Evolutionary conservation across 1,140 invertebrate genomes (phyloP), one percentile per base, ranked within the genome.

Genomic region (Monomorium pharaonis): DNA sequence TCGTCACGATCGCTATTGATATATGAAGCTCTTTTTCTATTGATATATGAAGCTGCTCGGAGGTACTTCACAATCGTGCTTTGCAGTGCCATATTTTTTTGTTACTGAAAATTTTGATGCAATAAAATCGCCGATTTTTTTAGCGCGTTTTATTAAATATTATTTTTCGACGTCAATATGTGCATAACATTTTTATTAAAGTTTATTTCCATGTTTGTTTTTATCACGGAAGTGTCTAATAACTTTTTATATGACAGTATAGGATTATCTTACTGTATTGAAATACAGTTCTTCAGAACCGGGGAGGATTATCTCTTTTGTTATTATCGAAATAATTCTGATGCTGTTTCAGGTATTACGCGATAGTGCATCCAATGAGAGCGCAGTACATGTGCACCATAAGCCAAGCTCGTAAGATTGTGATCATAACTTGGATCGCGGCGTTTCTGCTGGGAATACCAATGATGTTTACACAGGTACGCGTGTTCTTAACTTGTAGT

Each of bases 311-410:
- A 14, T 49, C 24, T 67, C 27, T 47, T 24, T 84, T 7, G 4
- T 37, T 37, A 37, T 7, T 37, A 37, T 54, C 16, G 4, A 56
- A 58, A 86, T 63, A 30, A 75, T 65, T 70, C 27, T 58, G 12
- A 27, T 44, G n/a, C 0, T 65, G 86, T 95, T 95, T 69, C 94
- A 97, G 97, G 89, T 98, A 97, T 93, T 97, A 97, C 87, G 97
- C 97, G 37, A 98, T 98, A 75, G 95, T 97, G 42, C 97, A 97
- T 94, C 97, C 97, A 2, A 97, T 98, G 96, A 96, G 96, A 90
- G 97, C 97, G 16, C 96, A 97, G 88, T 97, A 97, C 90, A 96
- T 96, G 9, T 97, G 97, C 85, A 97, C 97, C 0, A 96, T 97
- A 60, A 96, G 96, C 85, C 96, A 97, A 88, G 97, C 97, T 0